These are phyloP conservation scores for Euproctis similis DNA, from an alignment of 2,888 invertebrate species.

Conservation along the genomic window DNA sequence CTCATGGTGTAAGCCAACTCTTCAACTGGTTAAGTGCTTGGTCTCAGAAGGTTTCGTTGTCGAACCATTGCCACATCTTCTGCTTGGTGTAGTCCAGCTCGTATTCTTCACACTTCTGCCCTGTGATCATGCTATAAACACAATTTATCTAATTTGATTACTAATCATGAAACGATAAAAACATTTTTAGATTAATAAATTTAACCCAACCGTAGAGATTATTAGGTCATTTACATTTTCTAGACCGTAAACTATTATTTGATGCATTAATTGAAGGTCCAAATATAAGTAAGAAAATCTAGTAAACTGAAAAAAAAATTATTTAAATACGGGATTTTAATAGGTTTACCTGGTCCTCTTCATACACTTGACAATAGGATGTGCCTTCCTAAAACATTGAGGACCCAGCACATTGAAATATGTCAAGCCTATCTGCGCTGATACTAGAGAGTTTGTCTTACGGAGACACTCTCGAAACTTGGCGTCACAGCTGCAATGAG, in stretches of 20 bases:
- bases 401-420: slow-evolving; percentile 85
- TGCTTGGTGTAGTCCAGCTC: slow-evolving; percentile 63
- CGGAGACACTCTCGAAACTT: slow-evolving; percentile 81
- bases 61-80: slow-evolving; percentile 78
- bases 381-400: slow-evolving; percentile 80
- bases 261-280: neutral
- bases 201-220: too few species aligned
- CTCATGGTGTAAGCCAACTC: neutral
- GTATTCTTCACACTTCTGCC: slow-evolving; percentile 73
- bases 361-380: slow-evolving; percentile 68
- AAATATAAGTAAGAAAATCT: neutral
- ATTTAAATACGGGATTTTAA: neutral
- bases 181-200: too few species aligned
- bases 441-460: slow-evolving; percentile 67
- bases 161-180: too few species aligned
- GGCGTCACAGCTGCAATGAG: slow-evolving; percentile 82
- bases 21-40: neutral
- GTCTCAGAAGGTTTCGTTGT: slow-evolving; percentile 69
- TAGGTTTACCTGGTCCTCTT: slow-evolving; percentile 48
- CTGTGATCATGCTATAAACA: slow-evolving; percentile 48
- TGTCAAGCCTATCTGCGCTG: slow-evolving; percentile 78
- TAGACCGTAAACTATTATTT: neutral
- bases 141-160: too few species aligned
- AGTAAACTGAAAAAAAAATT: neutral
- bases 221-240: too few species aligned